Base-by-base conservation (phyloP, 2,888 invertebrate species). In the Alentia gelatinosa region DNA sequence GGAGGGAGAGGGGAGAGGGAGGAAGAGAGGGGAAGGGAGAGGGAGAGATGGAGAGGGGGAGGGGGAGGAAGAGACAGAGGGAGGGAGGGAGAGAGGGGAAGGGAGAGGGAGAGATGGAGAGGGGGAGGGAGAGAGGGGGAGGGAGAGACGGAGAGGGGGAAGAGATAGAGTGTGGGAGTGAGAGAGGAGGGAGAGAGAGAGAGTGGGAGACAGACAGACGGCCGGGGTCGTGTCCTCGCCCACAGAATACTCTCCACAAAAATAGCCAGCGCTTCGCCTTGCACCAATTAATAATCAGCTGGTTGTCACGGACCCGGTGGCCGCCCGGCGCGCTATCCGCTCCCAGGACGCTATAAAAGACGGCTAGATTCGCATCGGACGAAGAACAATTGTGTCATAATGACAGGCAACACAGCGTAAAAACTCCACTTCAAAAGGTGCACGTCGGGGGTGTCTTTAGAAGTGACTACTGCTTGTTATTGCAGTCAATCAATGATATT, bases 341-440 rank as follows among this genome's bases (percentile, higher is more conserved):
- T n/a, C 47, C 56, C 12, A 56, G 56, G 56, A 56, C 12, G 19
- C 19, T 19, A 56, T n/a, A 56, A 9, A 30, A 68, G 12, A 3
- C 63, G 9, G 30, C 68, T 30, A 68, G 30, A 68, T 12, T 68
- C 30, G 26, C 12, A 68, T 30, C 5, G 68, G 68, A 68, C 68
- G 23, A 68, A 68, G 68, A 68, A 68, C 68, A 68, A 68, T 68
- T 68, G 68, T 68, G 12, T 68, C 68, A 26, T 68, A 68, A 68
- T 68, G 68, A 68, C 68, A 68, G 68, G 30, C 68, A 68, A 68
- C 68, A 68, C n/a, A 30, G 63, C 12, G 68, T 30, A 30, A 4
- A 15, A 68, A 68, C n/a, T 30, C 3, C 30, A 68, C 68, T 68
- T 68, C 68, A 68, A 68, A 68, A 68, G 68, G 68, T 26, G 68